These are phyloP conservation scores for Callospermophilus lateralis DNA, from an alignment of 2,113 vertebrate genomes.

Conservation along the genomic window DNA sequence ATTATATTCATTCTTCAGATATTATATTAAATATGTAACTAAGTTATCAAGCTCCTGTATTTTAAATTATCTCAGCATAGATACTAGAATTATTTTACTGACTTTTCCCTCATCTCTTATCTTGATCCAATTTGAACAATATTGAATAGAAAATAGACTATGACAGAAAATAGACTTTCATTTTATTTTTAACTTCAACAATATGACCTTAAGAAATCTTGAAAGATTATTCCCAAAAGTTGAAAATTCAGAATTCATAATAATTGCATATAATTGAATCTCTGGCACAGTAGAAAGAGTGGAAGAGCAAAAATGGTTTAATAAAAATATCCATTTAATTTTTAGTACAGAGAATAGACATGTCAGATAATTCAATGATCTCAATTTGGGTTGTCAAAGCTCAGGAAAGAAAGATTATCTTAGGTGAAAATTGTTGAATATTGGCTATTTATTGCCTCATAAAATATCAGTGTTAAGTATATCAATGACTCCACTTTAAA, in stretches of 20 bases:
- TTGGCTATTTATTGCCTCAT: neutral
- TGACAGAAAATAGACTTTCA: neutral
- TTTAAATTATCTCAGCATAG: neutral
- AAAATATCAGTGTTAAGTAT: slow-evolving; percentile 47
- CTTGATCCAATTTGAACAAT: neutral
- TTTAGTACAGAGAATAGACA: neutral
- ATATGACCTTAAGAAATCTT: neutral
- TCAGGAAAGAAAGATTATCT: neutral
- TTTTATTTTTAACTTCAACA: slow-evolving; percentile 27
- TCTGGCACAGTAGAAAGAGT: neutral
- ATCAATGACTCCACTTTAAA: neutral
- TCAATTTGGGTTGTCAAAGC: neutral
- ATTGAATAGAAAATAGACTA: neutral
- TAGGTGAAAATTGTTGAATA: neutral
- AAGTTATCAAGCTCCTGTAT: neutral
- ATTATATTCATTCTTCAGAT: neutral
- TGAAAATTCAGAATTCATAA: neutral
- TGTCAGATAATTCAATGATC: neutral
- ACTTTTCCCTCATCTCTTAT: neutral
- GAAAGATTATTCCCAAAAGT: neutral
- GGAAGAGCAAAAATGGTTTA: neutral
- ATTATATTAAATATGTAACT: neutral
- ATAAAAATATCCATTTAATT: neutral
- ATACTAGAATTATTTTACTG: neutral
- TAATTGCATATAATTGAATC: neutral